Conservation (phyloP, 2,888 invertebrate genomes). For the Tetragnatha montana region DNA sequence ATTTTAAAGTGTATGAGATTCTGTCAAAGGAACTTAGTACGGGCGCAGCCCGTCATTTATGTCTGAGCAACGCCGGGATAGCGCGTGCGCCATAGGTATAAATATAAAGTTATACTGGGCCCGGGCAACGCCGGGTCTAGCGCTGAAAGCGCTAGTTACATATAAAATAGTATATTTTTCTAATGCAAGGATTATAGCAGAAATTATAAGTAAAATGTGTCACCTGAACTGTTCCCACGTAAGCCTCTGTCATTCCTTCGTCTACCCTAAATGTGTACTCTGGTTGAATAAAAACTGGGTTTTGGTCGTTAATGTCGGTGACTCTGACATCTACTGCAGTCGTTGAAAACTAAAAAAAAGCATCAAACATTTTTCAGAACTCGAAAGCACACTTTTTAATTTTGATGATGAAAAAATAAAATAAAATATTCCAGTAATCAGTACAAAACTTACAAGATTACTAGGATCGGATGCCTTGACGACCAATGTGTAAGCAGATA, state of each 20-base stretch:
- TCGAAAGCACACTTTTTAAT: too few species aligned
- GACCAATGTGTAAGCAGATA: slow-evolving; percentile 90
- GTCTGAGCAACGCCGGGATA: too few species aligned
- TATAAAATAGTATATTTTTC: background rate
- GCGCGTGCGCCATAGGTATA: too few species aligned
- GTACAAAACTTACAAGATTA: slow-evolving; percentile 78
- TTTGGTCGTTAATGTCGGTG: slow-evolving; percentile 87
- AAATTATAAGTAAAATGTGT: background rate
- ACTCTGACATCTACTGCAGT: slow-evolving; percentile 89
- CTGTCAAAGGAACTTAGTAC: too few species aligned
- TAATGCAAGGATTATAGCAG: background rate
- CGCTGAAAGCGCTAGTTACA: too few species aligned
- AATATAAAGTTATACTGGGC: too few species aligned
- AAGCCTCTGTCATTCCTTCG: slow-evolving; percentile 73
- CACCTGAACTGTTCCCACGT: slow-evolving; percentile 84
- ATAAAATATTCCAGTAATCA: background rate
- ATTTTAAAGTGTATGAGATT: too few species aligned
- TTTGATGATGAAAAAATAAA: background rate
- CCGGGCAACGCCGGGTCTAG: too few species aligned
- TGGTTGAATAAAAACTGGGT: slow-evolving; percentile 85
- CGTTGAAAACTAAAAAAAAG: slow-evolving; percentile 80
- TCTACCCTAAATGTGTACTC: slow-evolving; percentile 82
- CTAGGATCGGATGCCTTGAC: slow-evolving; percentile 91
- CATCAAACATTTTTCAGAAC: background rate
- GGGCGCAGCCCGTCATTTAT: too few species aligned